phyloP scores from a whole-genome alignment of 2,113 vertebrate species.

The Caretta caretta region DNA sequence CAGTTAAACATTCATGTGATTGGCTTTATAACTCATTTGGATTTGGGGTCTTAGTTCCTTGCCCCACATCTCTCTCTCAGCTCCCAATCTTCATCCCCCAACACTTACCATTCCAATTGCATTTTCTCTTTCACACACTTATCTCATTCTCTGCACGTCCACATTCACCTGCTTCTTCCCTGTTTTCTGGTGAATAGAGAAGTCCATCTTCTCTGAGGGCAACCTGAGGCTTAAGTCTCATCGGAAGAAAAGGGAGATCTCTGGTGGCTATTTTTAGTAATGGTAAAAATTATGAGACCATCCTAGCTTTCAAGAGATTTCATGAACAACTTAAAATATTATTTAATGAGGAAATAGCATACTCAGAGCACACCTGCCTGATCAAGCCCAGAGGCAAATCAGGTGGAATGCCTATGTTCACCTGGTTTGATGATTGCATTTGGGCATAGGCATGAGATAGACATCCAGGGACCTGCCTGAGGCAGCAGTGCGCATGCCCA shows the following conservation, averaged over 20 bases:
- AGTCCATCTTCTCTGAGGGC: neutral
- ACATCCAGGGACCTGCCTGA: no score
- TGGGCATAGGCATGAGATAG: neutral
- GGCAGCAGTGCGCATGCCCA: no score
- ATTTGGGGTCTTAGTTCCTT: neutral
- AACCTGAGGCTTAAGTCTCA: neutral
- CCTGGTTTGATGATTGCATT: neutral
- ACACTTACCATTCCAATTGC: neutral
- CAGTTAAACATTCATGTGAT: neutral
- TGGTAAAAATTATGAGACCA: neutral
- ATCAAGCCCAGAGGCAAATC: neutral
- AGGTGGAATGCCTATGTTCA: neutral
- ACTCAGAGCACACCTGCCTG: neutral
- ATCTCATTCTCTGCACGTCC: neutral
- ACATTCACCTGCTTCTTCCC: neutral
- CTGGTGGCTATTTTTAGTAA: neutral
- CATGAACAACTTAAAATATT: neutral
- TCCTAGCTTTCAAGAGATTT: neutral
- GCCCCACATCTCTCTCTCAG: neutral
- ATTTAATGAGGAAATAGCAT: neutral
- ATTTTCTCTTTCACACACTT: neutral
- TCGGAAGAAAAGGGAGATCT: neutral
- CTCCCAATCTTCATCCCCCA: neutral
- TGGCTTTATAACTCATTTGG: accelerated
- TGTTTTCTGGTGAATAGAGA: neutral